Evolutionary conservation across 2,888 invertebrate species (phyloP), one percentile per base, ranked within the genome.

Genomic region (Pimpla rufipes): DNA sequence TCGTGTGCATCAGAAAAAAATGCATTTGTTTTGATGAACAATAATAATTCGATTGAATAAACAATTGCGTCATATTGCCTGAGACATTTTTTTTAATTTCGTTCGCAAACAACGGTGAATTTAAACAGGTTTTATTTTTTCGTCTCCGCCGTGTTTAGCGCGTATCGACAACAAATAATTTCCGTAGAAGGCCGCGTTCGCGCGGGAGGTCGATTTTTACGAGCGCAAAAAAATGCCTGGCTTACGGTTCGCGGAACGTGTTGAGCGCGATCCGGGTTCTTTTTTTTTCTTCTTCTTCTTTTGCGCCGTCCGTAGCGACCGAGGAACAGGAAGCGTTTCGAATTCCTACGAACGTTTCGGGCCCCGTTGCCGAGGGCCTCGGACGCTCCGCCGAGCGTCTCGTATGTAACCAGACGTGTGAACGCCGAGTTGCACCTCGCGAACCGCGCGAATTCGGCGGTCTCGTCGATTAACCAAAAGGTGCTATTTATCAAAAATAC

Each of bases 271-370:
- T 52, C 40, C 10, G 11, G 35, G 10, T 18, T 64, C 21, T 42
- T 66, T 73, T 73, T 40, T 40, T 64, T 8, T 13, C 29, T 10
- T 2, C 37, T 11, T 37, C 37, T 40, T 29, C 68, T 59, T 21
- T 75, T 52, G 59, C 62, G n/a, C 13, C 42, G 29, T 79, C 59
- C 66, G 35, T n/a, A 18, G 67, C 67, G 37, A 3, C 78, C 3
- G 18, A 59, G 71, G 62, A 79, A 76, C 84, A 84, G 84, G 84
- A 81, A 84, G 73, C 73, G 73, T 59, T 67, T 81, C 66, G 74
- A 81, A 81, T 81, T 76, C 81, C 76, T 62, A 52, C 50, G 59
- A 70, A 16, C 29, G n/a, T 59, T 47, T 77, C 55, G 70, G n/a
- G 23, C 13, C 11, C n/a, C 37, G 70, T 70, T 40, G 70, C 40